These are phyloP conservation scores for Sussaba pulchella DNA, from an alignment of 2,888 invertebrate genomes.

Conservation along the genomic window DNA sequence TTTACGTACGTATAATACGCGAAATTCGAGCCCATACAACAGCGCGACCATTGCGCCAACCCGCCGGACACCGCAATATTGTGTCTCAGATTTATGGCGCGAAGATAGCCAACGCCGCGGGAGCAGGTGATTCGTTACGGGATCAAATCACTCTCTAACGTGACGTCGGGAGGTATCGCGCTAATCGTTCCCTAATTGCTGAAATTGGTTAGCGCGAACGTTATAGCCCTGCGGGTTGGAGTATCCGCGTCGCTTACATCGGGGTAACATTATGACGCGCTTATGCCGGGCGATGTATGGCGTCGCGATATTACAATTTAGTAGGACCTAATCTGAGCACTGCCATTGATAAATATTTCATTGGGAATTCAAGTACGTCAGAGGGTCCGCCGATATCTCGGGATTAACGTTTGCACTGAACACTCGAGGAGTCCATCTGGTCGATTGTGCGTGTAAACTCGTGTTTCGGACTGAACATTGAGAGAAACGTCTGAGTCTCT, in stretches of 20 bases:
- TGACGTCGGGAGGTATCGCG: conserved; percentile 69
- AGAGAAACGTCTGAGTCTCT: too few species aligned
- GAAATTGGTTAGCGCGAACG: conserved; percentile 68
- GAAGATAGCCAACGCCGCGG: conserved; percentile 63
- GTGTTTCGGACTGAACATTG: too few species aligned
- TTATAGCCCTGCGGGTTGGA: conserved; percentile 2
- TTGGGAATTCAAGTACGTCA: conserved; percentile 38
- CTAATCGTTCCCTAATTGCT: conserved; percentile 76
- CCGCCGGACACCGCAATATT: conserved; percentile 62
- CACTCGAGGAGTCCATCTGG: neutral
- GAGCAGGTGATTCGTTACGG: conserved; percentile 64
- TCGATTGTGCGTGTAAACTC: conserved; percentile 3
- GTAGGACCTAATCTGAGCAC: conserved; percentile 54
- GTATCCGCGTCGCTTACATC: neutral
- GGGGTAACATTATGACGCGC: conserved; percentile 45
- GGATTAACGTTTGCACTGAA: conserved; percentile 13
- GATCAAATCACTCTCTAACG: conserved; percentile 63
- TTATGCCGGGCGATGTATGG: conserved; percentile 46
- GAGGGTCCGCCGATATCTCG: conserved; percentile 1
- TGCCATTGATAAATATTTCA: conserved; percentile 59
- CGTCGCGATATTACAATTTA: conserved; percentile 56
- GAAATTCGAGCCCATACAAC: too few species aligned
- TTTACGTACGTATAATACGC: conserved; percentile 42
- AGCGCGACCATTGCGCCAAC: too few species aligned
- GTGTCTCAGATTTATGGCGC: conserved; percentile 69